Conservation (phyloP, 2,113 vertebrate species). For the Erpornis zantholeuca region DNA sequence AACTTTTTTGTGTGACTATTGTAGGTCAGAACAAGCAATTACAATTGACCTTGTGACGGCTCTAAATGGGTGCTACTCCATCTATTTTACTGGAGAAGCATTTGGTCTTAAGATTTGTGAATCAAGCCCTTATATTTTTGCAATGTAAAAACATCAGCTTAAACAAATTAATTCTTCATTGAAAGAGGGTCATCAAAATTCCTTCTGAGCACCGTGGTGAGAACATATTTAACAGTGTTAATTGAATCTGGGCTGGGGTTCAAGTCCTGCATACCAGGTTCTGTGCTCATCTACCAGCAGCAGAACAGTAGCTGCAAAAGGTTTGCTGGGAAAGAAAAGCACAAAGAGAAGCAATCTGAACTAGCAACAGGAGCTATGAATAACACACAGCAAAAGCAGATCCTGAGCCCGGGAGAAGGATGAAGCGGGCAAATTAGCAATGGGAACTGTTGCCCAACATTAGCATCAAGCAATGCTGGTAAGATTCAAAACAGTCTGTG, state of each 20-base stretch:
- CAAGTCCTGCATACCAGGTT: slow-evolving; percentile 36
- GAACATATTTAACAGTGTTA: slow-evolving; percentile 9
- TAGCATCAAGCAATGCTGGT: neutral
- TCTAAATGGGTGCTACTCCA: neutral
- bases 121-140: neutral
- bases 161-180: neutral
- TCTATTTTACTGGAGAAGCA: neutral
- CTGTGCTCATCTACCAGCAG: slow-evolving; percentile 7
- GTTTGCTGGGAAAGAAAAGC: slow-evolving; percentile 13
- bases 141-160: neutral
- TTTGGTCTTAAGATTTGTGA: neutral
- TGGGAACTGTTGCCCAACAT: slow-evolving; percentile 7
- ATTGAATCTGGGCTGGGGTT: slow-evolving; percentile 56
- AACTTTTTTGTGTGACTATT: neutral
- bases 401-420: slow-evolving; percentile 13
- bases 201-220: slow-evolving; percentile 28
- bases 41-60: neutral
- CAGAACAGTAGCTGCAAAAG: slow-evolving; percentile 24
- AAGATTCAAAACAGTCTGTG: neutral
- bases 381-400: slow-evolving; percentile 17
- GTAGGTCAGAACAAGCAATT: neutral
- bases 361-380: neutral
- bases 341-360: neutral
- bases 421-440: neutral
- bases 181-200: slow-evolving; percentile 39